Evolutionary conservation across 30 jellyfish, hydroid and myxozoan species (phyloP).

Genomic region (Clytia hemisphaerica): DNA sequence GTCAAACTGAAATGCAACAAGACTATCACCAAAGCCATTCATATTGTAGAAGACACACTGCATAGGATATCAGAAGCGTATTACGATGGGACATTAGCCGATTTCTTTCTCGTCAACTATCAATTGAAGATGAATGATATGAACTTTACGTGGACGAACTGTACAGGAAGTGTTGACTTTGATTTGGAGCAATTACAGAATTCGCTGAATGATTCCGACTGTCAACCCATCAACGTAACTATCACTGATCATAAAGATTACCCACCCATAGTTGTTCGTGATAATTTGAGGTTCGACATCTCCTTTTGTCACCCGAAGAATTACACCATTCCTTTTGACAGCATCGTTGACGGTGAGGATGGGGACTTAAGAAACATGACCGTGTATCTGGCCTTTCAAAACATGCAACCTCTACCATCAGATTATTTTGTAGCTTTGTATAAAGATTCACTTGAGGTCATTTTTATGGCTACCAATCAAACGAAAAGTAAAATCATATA

Average conservation of each 20-base stretch:
- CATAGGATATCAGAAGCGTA: constrained; percentile 1
- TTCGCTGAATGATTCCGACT: background rate
- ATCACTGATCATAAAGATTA: background rate
- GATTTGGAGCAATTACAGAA: background rate
- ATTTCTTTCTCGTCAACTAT: background rate
- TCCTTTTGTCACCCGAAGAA: background rate
- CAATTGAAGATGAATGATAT: constrained; percentile 2
- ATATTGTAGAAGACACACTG: no score
- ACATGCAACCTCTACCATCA: background rate
- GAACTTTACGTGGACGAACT: constrained; percentile 5
- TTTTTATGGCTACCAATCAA: constrained; percentile 4
- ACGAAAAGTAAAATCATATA: background rate
- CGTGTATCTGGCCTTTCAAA: constrained; percentile 8
- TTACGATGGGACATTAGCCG: constrained; percentile 2
- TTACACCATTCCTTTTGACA: constrained; percentile 19
- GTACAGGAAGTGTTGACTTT: background rate
- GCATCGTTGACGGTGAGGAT: constrained; percentile 33
- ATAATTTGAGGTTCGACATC: background rate
- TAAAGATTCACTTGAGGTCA: background rate
- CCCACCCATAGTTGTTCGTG: constrained; percentile 14
- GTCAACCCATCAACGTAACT: background rate
- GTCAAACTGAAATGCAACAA: constrained; percentile 2
- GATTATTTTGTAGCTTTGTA: constrained; percentile 6
- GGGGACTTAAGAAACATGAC: constrained; percentile 6
- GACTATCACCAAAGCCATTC: no score